Base-by-base conservation (phyloP, 30 jellyfish, hydroid and myxozoan species). In the Sanderia malayensis region DNA sequence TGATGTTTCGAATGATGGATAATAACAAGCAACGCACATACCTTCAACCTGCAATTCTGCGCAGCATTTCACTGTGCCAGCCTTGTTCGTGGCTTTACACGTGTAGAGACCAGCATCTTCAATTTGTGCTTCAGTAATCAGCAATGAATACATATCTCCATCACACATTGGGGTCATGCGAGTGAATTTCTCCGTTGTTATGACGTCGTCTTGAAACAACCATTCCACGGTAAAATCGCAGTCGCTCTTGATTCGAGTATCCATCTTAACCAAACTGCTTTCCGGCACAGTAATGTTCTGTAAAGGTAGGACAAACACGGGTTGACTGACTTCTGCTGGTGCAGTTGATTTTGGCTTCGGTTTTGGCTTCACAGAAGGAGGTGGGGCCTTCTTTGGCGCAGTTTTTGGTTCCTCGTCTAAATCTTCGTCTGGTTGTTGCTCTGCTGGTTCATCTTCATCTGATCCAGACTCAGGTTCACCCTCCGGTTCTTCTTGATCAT, bases 231-330 rank as follows among this genome's bases (percentile, higher is more conserved):
- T 67, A 26, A 66, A 67, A 33, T 47, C 83, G 15, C 87, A 44
- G 10, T 47, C 88, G 59, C 80, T 53, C 24, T 58, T 70, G 18
- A 83, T 53, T 0, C 62, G 64, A 24, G 58, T 80, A 70, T 90
- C 97, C 75, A 90, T 34, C 1, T 96, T 93, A 21, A 70, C 95
- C 2, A 82, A 47, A 58, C 82, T 71, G 7, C 97, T 96, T 82
- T 90, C 94, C 20, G 28, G 49, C 37, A 72, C 95, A 13, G 83
- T 78, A 25, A 80, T 82, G 74, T 69, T 74, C 11, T 72, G 71
- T 31, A 75, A 49, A 15, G 84, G 67, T 7, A 80, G 27, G 17
- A 69, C 19, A 27, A 90, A 69, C 0, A 49, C 71, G 25, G 97
- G 97, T n/a, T n/a, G n/a, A n/a, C n/a, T n/a, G n/a, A n/a, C n/a